A percentile compares a stretch with the other conserved stretches of the same genome.
Evolutionary conservation across 2,113 vertebrate genomes (phyloP).

Genomic region (Erythrocebus patas): DNA sequence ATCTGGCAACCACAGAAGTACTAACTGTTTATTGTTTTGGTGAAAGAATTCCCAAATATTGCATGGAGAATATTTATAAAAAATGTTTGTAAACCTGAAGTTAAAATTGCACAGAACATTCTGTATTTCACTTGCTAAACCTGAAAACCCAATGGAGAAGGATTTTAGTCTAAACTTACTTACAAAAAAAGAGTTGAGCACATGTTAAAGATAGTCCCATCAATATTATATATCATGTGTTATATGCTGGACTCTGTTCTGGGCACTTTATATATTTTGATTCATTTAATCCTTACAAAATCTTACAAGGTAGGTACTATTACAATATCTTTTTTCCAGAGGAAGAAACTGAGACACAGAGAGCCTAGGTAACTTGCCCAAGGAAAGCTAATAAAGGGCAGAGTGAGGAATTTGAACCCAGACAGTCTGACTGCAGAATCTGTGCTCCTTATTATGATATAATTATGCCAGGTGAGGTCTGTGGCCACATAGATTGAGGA

Average conservation of each 20-base stretch:
- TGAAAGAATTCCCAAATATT: not conserved
- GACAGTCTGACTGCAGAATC: not conserved
- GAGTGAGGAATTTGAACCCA: not conserved
- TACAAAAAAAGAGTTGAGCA: not conserved
- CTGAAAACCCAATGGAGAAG: not conserved
- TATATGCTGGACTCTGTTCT: not conserved
- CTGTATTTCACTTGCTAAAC: not conserved
- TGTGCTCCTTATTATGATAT: fast-evolving
- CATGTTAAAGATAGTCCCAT: not conserved
- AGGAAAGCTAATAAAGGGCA: not conserved
- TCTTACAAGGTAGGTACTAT: not conserved
- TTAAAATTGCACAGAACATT: not conserved
- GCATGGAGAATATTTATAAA: not conserved
- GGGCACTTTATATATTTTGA: not conserved
- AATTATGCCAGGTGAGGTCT: not conserved
- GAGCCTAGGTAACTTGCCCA: not conserved
- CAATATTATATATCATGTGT: not conserved
- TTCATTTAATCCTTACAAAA: not conserved
- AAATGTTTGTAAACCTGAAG: not conserved
- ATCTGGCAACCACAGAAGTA: not conserved
- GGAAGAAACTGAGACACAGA: not conserved
- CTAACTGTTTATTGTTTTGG: not conserved
- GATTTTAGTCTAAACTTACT: not conserved
- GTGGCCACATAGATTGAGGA: not conserved
- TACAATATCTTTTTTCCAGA: not conserved